Base-by-base conservation (phyloP, 2,888 invertebrate species). In the Ernsta delagoae region DNA sequence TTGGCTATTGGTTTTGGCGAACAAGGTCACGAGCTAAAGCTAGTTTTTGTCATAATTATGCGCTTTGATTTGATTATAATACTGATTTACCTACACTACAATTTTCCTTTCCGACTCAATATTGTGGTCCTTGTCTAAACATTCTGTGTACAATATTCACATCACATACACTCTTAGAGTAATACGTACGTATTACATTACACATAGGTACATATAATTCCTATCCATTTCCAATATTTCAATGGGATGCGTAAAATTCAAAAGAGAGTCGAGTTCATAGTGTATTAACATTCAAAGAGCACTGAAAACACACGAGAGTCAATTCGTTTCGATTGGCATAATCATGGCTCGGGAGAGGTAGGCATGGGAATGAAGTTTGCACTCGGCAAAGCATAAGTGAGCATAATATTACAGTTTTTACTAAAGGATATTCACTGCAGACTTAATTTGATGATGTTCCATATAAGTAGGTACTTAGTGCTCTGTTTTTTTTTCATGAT, bases 301-400 rank as follows among this genome's bases (percentile, higher is more conserved):
- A 48, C 16, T 48, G 48, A 48, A 48, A 48, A 48, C 48, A 12
- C 48, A 48, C 12, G 12, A 12, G 16, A 48, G 48, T 9, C 48
- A 16, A 48, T 48, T 48, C 48, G 16, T 48, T 48, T 48, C 7
- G 48, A 48, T 48, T 48, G 48, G 48, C 48, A 16, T 48, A 48
- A 48, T 48, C 16, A 12, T 16, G 48, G 16, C 12, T 48, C 12
- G 12, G 48, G 48, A 48, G 12, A 48, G 16, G 12, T 48, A 7
- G 12, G 48, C 12, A 12, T 48, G 48, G 48, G 5, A 48, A 48
- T 48, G 7, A 16, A 12, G 12, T 48, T 12, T 48, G 12, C 48
- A 48, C 48, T 48, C 48, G 6, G 48, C 12, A 48, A 48, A 48
- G 48, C 48, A 48, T 12, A 16, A 16, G 48, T 7, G 48, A 16